Evolutionary conservation across 2,888 invertebrate species (phyloP).

Genomic region (Limnephilus lunatus): DNA sequence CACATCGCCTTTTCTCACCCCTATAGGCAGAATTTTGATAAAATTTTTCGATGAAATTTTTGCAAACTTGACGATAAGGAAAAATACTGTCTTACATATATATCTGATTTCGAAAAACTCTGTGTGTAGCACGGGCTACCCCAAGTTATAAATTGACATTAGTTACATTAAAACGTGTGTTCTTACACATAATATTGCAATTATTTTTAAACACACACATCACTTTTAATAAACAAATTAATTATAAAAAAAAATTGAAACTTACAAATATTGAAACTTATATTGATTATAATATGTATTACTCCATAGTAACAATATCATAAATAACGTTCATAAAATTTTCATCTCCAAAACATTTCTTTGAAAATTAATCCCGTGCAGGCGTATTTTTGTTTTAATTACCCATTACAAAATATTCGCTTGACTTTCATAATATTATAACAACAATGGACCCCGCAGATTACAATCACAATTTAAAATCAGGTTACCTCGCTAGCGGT

Average conservation of each 20-base stretch:
- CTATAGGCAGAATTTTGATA: too few relatives aligned
- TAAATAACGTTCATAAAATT: not conserved
- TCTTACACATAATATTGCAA: too few relatives aligned
- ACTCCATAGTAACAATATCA: not conserved
- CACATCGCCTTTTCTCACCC: too few relatives aligned
- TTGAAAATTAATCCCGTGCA: not conserved
- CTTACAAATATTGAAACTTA: not conserved
- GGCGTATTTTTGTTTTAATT: not conserved
- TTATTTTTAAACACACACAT: too few relatives aligned
- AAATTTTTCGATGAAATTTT: too few relatives aligned
- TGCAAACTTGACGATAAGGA: too few relatives aligned
- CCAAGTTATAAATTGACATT: too few relatives aligned
- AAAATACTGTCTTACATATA: too few relatives aligned
- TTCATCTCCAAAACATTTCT: not conserved
- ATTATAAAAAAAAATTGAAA: not conserved
- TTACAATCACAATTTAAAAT: slow-evolving; percentile 31
- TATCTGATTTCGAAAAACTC: too few relatives aligned
- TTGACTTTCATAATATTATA: not conserved
- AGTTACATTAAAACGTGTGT: too few relatives aligned
- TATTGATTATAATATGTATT: not conserved
- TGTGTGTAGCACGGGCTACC: too few relatives aligned
- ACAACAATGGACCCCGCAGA: slow-evolving; percentile 22
- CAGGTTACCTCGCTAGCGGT: slow-evolving; percentile 8
- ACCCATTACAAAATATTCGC: not conserved
- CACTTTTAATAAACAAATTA: too few relatives aligned